phyloP scores from a whole-genome alignment of 1,140 invertebrate species.

The Bombus huntii region DNA sequence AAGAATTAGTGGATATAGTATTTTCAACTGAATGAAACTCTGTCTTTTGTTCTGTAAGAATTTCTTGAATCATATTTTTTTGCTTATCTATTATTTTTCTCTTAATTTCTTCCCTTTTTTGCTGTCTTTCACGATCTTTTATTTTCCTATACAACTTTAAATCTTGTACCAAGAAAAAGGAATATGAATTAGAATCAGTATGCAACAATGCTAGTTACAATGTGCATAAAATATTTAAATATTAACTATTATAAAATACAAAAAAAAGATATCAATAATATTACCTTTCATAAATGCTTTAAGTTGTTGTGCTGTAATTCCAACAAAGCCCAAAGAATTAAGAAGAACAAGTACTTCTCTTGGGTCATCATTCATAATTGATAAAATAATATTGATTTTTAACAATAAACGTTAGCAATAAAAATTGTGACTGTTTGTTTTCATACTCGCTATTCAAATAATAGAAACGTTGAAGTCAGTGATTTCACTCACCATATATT shows the following conservation, averaged over 20 bases:
- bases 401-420: not conserved
- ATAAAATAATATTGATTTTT: conserved; percentile 26
- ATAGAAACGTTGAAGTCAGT: conserved; percentile 29
- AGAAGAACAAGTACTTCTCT: conserved; percentile 76
- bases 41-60: conserved; percentile 54
- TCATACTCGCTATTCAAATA: conserved; percentile 17
- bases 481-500: not conserved
- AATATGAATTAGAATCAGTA: conserved; percentile 9
- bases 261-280: conserved; percentile 4
- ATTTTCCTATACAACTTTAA: conserved; percentile 78
- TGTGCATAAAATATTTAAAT: conserved; percentile 15
- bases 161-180: conserved; percentile 66
- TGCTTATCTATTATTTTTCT: conserved; percentile 73
- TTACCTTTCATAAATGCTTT: conserved; percentile 81
- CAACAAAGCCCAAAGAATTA: conserved; percentile 79
- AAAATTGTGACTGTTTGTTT: not conserved
- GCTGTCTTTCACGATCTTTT: conserved; percentile 72
- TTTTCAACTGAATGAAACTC: conserved; percentile 26
- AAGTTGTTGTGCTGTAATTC: conserved; percentile 77
- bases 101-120: conserved; percentile 74
- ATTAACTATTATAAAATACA: not conserved
- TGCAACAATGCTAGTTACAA: not conserved
- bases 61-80: conserved; percentile 58
- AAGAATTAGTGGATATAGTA: conserved; percentile 46
- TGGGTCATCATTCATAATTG: conserved; percentile 74